Conservation (phyloP, 30 jellyfish, hydroid and myxozoan genomes). For the Mastigias papua region DNA sequence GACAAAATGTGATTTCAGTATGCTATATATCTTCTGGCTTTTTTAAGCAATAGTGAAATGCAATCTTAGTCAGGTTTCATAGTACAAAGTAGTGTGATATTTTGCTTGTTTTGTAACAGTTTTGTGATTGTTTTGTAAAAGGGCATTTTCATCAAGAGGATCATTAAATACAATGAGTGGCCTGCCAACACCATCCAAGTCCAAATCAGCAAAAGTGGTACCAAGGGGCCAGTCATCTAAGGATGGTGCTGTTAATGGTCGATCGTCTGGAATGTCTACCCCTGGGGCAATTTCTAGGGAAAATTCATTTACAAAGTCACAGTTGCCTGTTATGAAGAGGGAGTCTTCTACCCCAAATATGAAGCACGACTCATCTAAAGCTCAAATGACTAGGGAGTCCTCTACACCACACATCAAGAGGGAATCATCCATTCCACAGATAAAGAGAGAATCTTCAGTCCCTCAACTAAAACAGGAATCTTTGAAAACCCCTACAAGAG, state of each 20-base stretch:
- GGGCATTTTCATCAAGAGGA: constrained; percentile 88
- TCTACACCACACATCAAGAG: constrained; percentile 65
- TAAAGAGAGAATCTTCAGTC: constrained; percentile 67
- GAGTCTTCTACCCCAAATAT: constrained; percentile 89
- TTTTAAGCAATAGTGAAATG: no score
- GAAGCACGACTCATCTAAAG: constrained; percentile 74
- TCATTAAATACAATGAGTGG: constrained; percentile 84
- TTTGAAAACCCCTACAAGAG: constrained; percentile 49
- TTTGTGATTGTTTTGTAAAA: background rate
- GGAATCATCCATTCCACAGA: constrained; percentile 62
- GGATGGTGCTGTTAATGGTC: constrained; percentile 42
- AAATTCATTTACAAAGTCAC: constrained; percentile 83
- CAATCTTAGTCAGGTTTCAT: no score
- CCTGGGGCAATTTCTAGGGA: constrained; percentile 88
- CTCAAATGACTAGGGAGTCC: constrained; percentile 74
- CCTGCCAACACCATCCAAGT: constrained; percentile 71
- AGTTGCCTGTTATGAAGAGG: constrained; percentile 84
- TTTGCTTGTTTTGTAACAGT: background rate
- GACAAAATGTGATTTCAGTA: no score
- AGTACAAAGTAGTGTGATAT: no score
- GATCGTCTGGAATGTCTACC: constrained; percentile 71
- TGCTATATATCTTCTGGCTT: no score
- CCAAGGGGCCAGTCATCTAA: constrained; percentile 62
- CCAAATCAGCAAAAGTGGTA: constrained; percentile 48
- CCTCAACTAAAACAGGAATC: constrained; percentile 42